These are phyloP conservation scores for Tragelaphus buxtoni DNA, from an alignment of 2,113 vertebrate species.

Conservation along the genomic window DNA sequence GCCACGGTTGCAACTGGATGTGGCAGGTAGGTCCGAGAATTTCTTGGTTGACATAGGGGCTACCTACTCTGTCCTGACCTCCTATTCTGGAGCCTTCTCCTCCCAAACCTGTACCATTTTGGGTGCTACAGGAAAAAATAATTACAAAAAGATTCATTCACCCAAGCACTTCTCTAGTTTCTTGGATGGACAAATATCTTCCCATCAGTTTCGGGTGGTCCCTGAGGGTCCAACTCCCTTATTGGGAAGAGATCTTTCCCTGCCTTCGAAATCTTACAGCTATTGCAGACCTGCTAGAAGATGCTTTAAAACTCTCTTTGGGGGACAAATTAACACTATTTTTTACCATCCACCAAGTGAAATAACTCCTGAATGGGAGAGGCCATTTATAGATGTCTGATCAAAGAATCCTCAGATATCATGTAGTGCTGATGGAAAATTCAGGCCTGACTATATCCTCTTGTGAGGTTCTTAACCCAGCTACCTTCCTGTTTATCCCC, in stretches of 20 bases:
- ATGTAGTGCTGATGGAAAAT: neutral
- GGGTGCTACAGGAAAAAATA: neutral
- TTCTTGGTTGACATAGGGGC: neutral
- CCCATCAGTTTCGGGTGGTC: neutral
- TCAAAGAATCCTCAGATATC: neutral
- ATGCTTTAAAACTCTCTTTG: neutral
- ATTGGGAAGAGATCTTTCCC: neutral
- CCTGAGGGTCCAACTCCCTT: neutral
- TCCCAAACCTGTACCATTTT: neutral
- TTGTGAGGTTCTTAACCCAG: neutral
- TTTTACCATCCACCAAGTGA: neutral
- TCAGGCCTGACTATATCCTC: neutral
- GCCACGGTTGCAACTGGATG: neutral
- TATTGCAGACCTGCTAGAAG: neutral
- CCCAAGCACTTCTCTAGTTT: neutral
- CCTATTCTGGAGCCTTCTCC: neutral
- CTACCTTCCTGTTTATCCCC: neutral
- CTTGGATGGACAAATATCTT: neutral
- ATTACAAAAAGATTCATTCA: neutral
- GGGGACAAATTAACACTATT: neutral
- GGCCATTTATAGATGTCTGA: neutral
- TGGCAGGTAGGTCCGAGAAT: neutral
- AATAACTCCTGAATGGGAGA: neutral
- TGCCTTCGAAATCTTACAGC: neutral
- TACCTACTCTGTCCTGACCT: neutral